Base-by-base conservation (phyloP, 2,888 invertebrate genomes). In the Synergus gifuensis region DNA sequence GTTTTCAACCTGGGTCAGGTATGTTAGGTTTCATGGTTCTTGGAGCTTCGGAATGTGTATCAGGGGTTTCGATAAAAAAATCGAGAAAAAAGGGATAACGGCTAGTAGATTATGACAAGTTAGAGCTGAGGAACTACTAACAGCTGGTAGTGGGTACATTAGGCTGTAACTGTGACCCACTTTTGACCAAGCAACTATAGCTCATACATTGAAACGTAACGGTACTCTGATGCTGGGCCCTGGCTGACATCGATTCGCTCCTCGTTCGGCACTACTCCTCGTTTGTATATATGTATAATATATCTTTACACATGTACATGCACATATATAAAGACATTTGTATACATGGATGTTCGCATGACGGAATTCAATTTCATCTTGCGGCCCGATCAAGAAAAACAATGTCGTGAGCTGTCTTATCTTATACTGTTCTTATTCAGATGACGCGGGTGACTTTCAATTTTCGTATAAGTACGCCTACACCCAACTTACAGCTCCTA, bases 201-300 rank as follows among this genome's bases (percentile, higher is more conserved):
- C 90, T 90, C 89, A 89, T 89, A 91, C 90, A 89, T 90, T 87
- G 88, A 90, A 91, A 89, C 88, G 88, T 92, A 92, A 92, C 92
- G 92, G 91, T 91, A 92, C 90, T 85, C 82, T 86, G 87, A 89
- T 89, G 87, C 88, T 88, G 87, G 84, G 87, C 84, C 87, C 85
- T 85, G 87, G 80, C 85, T 90, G 90, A 89, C 91, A 91, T 90
- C 89, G 87, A 91, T 91, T 90, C 90, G 83, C 79, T 85, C 84
- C 81, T 83, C 73, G 73, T 73, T 73, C 54, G 54, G 73, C 73
- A 73, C 40, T 73, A 36, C 73, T 73, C 54, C 73, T 58, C 54
- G 36, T 73, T 73, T 49, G 69, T 49, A 64, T 64, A 63, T 28
- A 64, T 40, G 40, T 8, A 40, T 40, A 69, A 69, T n/a, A 18